These are phyloP conservation scores for Hippocampus abdominalis DNA, from an alignment of 2,113 vertebrate genomes.

Conservation along the genomic window DNA sequence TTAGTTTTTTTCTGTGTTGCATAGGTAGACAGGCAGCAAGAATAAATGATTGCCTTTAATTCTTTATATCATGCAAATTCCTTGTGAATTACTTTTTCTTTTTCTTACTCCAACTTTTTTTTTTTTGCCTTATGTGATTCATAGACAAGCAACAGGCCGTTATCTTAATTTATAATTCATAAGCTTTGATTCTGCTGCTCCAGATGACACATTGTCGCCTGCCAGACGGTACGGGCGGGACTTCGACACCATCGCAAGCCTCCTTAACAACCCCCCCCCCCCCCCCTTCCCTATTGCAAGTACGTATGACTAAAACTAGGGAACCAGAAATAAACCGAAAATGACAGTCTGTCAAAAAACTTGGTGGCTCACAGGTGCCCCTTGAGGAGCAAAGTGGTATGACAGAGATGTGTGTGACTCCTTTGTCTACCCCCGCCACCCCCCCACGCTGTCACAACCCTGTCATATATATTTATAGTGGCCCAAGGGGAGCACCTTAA, in stretches of 20 bases:
- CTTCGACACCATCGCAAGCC: neutral
- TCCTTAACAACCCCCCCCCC: neutral
- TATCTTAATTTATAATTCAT: neutral
- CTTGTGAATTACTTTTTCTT: no score
- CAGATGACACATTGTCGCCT: neutral
- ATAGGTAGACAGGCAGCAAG: neutral
- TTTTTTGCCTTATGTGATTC: neutral
- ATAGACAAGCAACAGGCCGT: neutral
- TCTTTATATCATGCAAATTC: neutral
- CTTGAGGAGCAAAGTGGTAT: neutral
- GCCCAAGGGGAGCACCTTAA: slow-evolving; percentile 3
- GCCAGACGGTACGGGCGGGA: neutral
- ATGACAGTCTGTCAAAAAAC: neutral
- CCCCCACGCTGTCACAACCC: no score
- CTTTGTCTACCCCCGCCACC: neutral
- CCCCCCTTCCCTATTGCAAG: neutral
- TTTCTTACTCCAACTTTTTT: no score
- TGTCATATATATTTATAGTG: neutral
- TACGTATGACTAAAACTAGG: neutral
- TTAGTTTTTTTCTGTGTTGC: no score
- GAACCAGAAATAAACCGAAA: neutral
- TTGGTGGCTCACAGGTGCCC: neutral
- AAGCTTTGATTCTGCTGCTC: neutral
- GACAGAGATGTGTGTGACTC: neutral
- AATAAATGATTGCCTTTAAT: neutral